These are phyloP conservation scores for Pollicipes pollicipes DNA, from an alignment of 1,140 invertebrate genomes.

Conservation along the genomic window DNA sequence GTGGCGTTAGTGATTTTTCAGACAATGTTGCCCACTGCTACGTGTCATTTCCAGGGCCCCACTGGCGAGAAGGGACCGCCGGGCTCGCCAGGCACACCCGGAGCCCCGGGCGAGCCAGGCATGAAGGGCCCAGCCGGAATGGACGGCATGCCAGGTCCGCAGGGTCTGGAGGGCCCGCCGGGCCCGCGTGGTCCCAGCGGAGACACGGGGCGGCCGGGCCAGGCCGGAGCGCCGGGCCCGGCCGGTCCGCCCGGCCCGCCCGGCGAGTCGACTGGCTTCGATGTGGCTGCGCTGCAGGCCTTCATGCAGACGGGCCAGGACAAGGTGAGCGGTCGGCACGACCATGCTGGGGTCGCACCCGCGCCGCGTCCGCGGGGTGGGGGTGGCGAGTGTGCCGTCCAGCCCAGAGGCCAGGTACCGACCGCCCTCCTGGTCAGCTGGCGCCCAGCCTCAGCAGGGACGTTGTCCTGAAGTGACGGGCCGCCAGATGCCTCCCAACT, in stretches of 20 bases:
- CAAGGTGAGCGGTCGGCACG: no score
- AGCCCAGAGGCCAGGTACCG: no score
- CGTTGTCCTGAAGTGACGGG: no score
- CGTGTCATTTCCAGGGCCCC: conserved; percentile 23
- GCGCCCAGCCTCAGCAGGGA: no score
- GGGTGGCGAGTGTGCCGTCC: no score
- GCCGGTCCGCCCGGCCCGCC: conserved; percentile 41
- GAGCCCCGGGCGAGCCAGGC: conserved; percentile 53
- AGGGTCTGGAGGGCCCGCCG: conserved; percentile 46
- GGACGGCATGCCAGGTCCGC: conserved; percentile 47
- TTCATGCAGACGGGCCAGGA: not conserved
- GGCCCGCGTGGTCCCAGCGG: conserved; percentile 43
- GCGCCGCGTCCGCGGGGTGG: no score
- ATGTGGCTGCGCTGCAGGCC: conserved; percentile 41
- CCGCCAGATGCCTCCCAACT: no score
- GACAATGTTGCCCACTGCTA: not conserved
- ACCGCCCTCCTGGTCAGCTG: not conserved
- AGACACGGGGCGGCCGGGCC: conserved; percentile 21
- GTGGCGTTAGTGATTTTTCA: not conserved
- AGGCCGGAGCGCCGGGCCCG: conserved; percentile 23
- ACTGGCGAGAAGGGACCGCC: conserved; percentile 34
- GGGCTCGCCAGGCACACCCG: conserved; percentile 46
- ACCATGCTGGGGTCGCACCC: no score
- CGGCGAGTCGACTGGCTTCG: conserved; percentile 38
- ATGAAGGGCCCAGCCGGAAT: conserved; percentile 47